Percentiles rank a stretch among this genome's conserved stretches.
phyloP scores from a whole-genome alignment of 2,113 vertebrate species.

The Butastur rufipennis region DNA sequence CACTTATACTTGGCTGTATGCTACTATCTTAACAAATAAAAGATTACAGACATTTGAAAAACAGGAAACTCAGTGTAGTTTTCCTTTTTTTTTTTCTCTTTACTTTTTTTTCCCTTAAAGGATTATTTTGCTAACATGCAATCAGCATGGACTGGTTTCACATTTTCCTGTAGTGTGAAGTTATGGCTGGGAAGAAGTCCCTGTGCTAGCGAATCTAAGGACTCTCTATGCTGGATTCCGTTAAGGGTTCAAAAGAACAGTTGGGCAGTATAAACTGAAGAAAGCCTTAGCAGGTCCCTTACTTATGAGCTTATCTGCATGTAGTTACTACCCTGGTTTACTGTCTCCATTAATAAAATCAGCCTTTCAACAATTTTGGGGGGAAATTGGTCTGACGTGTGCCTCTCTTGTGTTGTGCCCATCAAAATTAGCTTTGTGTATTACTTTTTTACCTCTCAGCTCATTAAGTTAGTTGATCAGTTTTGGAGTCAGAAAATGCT shows the following conservation, averaged over 20 bases:
- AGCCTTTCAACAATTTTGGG: background rate
- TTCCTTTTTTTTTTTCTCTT: background rate
- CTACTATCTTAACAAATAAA: background rate
- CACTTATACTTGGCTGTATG: background rate
- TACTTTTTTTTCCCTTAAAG: background rate
- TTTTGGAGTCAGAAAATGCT: conserved; percentile 29
- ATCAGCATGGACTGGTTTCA: background rate
- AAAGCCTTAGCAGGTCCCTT: background rate
- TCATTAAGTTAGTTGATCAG: background rate
- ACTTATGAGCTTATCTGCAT: background rate
- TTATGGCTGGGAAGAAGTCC: background rate
- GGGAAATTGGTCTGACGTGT: background rate
- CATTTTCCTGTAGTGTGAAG: rapidly evolving
- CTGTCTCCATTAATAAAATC: background rate
- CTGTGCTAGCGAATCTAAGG: background rate
- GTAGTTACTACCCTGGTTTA: background rate
- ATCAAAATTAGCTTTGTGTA: background rate
- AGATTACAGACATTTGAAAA: background rate
- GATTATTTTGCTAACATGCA: background rate
- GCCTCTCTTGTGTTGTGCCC: background rate
- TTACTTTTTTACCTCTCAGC: background rate
- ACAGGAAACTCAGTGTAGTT: background rate
- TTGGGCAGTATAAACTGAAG: background rate
- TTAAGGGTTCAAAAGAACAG: background rate
- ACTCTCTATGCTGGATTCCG: rapidly evolving